Evolutionary conservation across 2,797 vertebrate species (phyloP).

Genomic region (Rachycentron canadum): DNA sequence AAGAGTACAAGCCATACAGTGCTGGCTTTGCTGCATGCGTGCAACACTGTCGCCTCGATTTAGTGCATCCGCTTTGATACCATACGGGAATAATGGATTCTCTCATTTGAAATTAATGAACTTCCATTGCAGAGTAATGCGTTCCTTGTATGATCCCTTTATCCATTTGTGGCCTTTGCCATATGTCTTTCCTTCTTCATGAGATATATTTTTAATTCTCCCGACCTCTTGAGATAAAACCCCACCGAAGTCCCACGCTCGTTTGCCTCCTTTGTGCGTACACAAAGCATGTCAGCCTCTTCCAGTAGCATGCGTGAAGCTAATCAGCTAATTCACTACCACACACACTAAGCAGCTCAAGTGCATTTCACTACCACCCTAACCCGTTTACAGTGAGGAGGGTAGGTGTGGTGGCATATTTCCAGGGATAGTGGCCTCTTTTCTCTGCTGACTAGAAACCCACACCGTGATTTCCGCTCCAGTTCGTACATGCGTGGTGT

Average conservation of each 20-base stretch:
- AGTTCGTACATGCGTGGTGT: background rate
- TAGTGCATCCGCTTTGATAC: slow-evolving; percentile 27
- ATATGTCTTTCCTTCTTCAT: background rate
- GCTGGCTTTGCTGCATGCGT: slow-evolving; percentile 8
- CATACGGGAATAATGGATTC: slow-evolving; percentile 30
- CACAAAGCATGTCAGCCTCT: slow-evolving; percentile 11
- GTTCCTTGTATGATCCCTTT: slow-evolving; percentile 22
- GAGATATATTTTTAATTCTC: slow-evolving; percentile 1
- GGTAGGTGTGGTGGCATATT: slow-evolving; percentile 11
- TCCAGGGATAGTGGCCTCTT: slow-evolving; percentile 23
- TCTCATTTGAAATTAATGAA: slow-evolving; percentile 64
- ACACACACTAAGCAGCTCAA: slow-evolving; percentile 55
- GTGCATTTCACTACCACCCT: slow-evolving; percentile 40
- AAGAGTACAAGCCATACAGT: background rate
- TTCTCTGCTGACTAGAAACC: background rate
- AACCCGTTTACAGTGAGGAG: slow-evolving; percentile 25
- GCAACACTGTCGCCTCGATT: slow-evolving; percentile 33
- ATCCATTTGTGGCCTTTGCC: background rate
- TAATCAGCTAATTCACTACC: slow-evolving; percentile 48
- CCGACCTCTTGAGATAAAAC: slow-evolving; percentile 7
- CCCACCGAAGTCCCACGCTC: background rate
- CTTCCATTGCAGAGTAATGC: slow-evolving; percentile 24
- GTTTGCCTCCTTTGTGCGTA: background rate
- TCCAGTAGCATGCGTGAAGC: slow-evolving; percentile 22
- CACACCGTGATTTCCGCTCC: background rate